Evolutionary conservation across 2,113 vertebrate genomes (phyloP), one percentile per base, ranked within the genome.

Genomic region (Scomber scombrus): DNA sequence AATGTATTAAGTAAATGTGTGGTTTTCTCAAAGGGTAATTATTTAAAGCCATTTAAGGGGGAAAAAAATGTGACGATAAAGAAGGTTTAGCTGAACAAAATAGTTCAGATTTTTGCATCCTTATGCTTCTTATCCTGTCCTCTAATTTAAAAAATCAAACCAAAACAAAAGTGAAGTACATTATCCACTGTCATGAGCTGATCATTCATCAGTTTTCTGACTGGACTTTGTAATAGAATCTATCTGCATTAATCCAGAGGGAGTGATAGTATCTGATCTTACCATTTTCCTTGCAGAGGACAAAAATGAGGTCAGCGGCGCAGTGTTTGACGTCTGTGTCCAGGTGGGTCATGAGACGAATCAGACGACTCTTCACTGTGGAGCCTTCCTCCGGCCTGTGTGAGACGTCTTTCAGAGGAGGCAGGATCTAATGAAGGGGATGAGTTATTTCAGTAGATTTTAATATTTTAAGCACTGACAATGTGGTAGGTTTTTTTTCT

Each of bases 231-330:
- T 31, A 7, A 43, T 66, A 40, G n/a, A 31, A 70, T 26, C 23
- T 26, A 26, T 26, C 23, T 26, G 23, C 23, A 29, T 47, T 12
- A 10, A 21, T 31, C 11, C 71, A 51, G 10, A 26, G 11, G 12
- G 1, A 15, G 4, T 15, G 50, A 31, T 14, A 3, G 4, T 21
- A n/a, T 70, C 21, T 18, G 5, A 3, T 47, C 16, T 52, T 73
- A 96, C 96, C 95, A 4, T 95, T 96, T 87, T 96, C 95, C 77
- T 96, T 96, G 91, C 96, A 96, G 77, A 96, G 96, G 68, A 96
- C 95, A 79, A 96, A 96, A 29, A 96, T 94, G 64, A 96, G 93
- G 81, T 96, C 95, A 0, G 95, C 96, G 0, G 96, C 95, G 7
- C 95, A 95, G 71, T 95, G 94, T 84, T 96, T 96, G 40, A 96